Evolutionary conservation across 2,113 vertebrate genomes (phyloP).

Genomic region (Dryoscopus gambensis): DNA sequence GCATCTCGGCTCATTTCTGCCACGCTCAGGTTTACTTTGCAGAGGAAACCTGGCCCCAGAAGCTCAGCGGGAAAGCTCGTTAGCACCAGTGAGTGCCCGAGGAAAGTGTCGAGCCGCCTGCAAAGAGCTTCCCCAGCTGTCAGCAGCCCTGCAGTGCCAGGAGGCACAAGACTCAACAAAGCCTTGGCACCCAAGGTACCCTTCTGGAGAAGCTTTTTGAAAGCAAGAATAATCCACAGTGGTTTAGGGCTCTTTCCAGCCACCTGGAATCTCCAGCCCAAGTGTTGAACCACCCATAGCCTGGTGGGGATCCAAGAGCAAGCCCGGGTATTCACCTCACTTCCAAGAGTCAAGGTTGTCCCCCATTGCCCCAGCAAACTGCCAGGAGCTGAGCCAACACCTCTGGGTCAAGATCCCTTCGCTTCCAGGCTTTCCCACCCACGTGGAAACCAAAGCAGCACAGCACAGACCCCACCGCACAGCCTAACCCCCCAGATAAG

Average conservation of each 20-base stretch:
- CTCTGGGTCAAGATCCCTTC: not conserved
- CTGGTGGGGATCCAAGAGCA: not conserved
- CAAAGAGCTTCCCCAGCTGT: not conserved
- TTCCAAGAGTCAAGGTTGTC: not conserved
- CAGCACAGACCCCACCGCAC: not conserved
- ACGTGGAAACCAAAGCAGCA: not conserved
- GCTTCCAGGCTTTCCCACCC: not conserved
- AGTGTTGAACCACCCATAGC: not conserved
- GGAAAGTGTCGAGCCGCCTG: not conserved
- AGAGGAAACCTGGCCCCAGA: not conserved
- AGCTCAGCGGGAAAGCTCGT: not conserved
- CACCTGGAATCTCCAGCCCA: not conserved
- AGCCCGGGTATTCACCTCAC: not conserved
- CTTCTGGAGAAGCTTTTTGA: not conserved
- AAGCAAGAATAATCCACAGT: not conserved
- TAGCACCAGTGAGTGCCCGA: not conserved
- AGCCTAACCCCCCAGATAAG: fast-evolving
- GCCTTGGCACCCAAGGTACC: not conserved
- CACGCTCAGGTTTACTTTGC: not conserved
- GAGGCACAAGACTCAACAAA: not conserved
- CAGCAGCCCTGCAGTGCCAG: not conserved
- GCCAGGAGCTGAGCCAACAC: not conserved
- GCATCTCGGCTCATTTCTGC: fast-evolving
- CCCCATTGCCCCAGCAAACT: fast-evolving
- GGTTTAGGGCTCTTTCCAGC: not conserved